Base-by-base conservation (phyloP, 2,888 invertebrate genomes). In the Sisyra nigra region DNA sequence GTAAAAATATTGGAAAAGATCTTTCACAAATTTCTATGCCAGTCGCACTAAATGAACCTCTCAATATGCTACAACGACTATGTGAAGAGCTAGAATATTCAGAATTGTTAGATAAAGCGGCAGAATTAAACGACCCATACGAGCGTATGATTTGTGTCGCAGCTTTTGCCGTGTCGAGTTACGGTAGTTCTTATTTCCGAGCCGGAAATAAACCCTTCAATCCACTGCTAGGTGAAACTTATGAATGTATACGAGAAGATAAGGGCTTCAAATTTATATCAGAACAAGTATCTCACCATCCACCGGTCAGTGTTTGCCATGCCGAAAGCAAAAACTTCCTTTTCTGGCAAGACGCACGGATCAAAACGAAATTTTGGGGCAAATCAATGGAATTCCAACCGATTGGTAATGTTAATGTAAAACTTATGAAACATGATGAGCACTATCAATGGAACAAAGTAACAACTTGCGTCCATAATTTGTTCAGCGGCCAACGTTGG, bases 331-430 rank as follows among this genome's bases (percentile, higher is more conserved):
- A 72, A 32, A 76, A 75, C 56, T 87, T 83, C 68, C 69, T 71
- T 17, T 80, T 85, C 62, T 84, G 81, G 80, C 86, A 86, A 66
- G 85, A 86, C 58, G 77, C 81, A 8, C 68, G 85, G 50, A 80
- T 85, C 53, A 84, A 84, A 63, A 86, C 84, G 45, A 86, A 85
- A 65, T 87, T 87, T 67, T 87, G 87, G 87, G 87, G 87, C 47
- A 86, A 86, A 63, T 85, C 84, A 44, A 85, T 87, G 82, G 86
- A 87, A 67, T 83, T 86, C 60, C 84, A 85, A 59, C 86, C 87
- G 1, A 66, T 80, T 15, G 86, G 80, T 39, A 55, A 66, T 1
- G 80, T 83, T 0, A 75, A 80, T 56, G 70, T 84, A 8, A 55
- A 69, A 33, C 61, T 78, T 42, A 62, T 66, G 29, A 70, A 72